Base-by-base conservation (phyloP, 92 coral and sea anemone species). In the Zoanthus gigantus region DNA sequence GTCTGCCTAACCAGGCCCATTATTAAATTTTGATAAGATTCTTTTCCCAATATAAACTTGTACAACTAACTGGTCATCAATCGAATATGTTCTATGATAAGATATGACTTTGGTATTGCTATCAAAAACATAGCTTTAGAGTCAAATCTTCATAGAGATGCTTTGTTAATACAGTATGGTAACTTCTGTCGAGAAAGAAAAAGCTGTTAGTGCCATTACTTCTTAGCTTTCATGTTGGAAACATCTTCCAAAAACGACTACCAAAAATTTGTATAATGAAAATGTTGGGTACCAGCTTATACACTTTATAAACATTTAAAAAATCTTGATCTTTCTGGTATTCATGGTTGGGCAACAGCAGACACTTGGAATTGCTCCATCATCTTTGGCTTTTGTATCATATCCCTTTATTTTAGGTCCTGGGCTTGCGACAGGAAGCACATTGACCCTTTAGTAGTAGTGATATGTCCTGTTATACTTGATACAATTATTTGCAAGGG, bases 41-140 rank as follows among this genome's bases (percentile, higher is more conserved):
- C 76, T 71, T 71, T 71, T 37, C 76, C 76, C 47, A 37, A 37
- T 71, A 4, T 71, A 71, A 30, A 71, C 76, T 71, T 71, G 47
- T 71, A 71, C 34, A 37, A 71, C 16, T 71, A 71, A 71, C 75
- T 32, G 75, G 44, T 34, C 76, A 71, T 71, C 34, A 44, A 71
- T 71, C 34, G 76, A 42, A 71, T 71, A 69, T 29, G 74, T 69
- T 69, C 29, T 32, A 30, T 69, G 74, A 69, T 29, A 71, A 71
- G 76, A 71, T 71, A 71, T 71, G 50, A 71, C 76, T 71, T 71
- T 71, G 76, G 16, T 71, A 71, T 37, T 71, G 47, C 76, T 71
- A 71, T 71, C 76, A 71, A 8, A 42, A 71, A 34, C 76, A 71
- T 71, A 71, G 50, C 76, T 34, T 71, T 71, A 34, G 76, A 71